These are phyloP conservation scores for Eilema sororculum DNA, from an alignment of 2,888 invertebrate genomes.

Conservation along the genomic window DNA sequence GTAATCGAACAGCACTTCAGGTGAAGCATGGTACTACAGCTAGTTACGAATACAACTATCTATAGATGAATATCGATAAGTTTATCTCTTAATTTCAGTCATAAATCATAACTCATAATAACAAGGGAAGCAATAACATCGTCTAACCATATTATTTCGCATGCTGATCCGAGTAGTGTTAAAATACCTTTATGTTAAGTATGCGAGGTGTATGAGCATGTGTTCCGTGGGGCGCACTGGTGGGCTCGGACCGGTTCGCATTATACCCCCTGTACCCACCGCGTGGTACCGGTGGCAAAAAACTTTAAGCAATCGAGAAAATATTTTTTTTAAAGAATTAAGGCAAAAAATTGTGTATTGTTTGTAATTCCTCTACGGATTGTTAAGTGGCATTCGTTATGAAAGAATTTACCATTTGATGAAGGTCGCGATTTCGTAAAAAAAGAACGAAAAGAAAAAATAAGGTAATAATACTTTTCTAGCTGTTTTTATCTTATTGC, in stretches of 20 bases:
- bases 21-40: too few relatives aligned
- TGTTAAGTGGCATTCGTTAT: too few relatives aligned
- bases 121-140: background rate
- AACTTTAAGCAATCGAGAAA: slow-evolving; percentile 18
- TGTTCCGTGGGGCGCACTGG: slow-evolving; percentile 77
- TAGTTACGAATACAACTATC: background rate
- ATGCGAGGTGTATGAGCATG: slow-evolving; percentile 67
- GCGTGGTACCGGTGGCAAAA: slow-evolving; percentile 62
- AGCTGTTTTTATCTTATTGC: too few relatives aligned
- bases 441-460: too few relatives aligned
- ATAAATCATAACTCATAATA: background rate
- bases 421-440: too few relatives aligned
- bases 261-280: slow-evolving; percentile 72
- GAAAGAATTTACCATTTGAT: too few relatives aligned
- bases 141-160: slow-evolving; percentile 14
- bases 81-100: background rate
- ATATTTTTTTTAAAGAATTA: too few relatives aligned
- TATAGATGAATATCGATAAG: background rate
- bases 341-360: too few relatives aligned
- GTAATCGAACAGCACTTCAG: too few relatives aligned
- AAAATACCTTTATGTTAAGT: slow-evolving; percentile 48
- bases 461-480: too few relatives aligned
- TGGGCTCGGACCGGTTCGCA: slow-evolving; percentile 77
- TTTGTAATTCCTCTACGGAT: too few relatives aligned
- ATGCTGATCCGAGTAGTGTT: slow-evolving; percentile 37